A percentile compares a stretch with the other conserved stretches of the same genome.
Conservation (phyloP, 2,888 invertebrate genomes). For the Camponotus fellah region DNA sequence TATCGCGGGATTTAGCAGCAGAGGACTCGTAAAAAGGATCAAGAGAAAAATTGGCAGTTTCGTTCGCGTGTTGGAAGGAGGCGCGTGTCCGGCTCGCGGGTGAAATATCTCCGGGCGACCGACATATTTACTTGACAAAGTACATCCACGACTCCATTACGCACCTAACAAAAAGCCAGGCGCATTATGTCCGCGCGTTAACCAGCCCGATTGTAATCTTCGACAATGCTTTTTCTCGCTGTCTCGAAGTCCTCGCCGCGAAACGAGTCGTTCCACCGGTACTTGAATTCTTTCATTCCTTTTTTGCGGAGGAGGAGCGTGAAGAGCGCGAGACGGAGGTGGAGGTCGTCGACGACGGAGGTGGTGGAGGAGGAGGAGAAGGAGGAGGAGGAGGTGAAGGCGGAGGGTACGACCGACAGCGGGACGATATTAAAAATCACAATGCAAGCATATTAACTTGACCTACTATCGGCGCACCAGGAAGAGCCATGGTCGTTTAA, state of each 20-base stretch:
- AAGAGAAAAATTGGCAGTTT: slow-evolving; percentile 13
- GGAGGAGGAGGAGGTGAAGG: slow-evolving; percentile 59
- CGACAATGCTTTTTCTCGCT: slow-evolving; percentile 73
- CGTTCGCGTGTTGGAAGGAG: slow-evolving; percentile 3
- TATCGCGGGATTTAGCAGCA: not conserved
- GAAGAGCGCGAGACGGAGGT: slow-evolving; percentile 62
- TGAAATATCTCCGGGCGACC: slow-evolving; percentile 49
- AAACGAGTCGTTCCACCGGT: slow-evolving; percentile 80
- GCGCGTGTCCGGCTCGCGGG: slow-evolving; percentile 32
- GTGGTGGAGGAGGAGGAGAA: slow-evolving; percentile 54
- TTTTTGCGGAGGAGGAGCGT: slow-evolving; percentile 73
- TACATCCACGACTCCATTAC: slow-evolving; percentile 57
- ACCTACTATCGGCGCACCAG: slow-evolving; percentile 79
- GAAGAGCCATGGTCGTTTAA: slow-evolving; percentile 74
- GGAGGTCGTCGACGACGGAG: slow-evolving; percentile 60
- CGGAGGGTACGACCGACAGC: slow-evolving; percentile 71
- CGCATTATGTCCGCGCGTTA: slow-evolving; percentile 68
- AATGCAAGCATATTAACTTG: slow-evolving; percentile 82
- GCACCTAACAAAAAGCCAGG: slow-evolving; percentile 50
- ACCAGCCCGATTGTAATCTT: slow-evolving; percentile 73
- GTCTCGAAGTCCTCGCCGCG: slow-evolving; percentile 66
- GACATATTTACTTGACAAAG: slow-evolving; percentile 57
- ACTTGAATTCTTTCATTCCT: slow-evolving; percentile 78
- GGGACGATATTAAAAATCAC: slow-evolving; percentile 82
- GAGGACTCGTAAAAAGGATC: not conserved